Percentiles rank a stretch among this genome's conserved stretches.
Evolutionary conservation across 2,113 vertebrate species (phyloP).

Genomic region (Nerophis lumbriciformis): DNA sequence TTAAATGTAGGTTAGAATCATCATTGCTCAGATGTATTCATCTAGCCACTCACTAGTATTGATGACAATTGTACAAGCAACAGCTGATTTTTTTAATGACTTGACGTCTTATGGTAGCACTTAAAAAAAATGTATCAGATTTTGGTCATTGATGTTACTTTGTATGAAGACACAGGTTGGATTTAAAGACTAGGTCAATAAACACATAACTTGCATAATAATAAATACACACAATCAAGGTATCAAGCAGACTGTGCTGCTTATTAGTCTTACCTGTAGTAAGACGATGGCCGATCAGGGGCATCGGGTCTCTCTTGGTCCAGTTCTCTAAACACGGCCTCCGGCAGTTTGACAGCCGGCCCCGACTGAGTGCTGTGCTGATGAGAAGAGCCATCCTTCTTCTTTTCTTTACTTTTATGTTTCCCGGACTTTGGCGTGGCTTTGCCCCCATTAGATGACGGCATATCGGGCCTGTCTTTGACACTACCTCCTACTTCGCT

Average conservation of each 20-base stretch:
- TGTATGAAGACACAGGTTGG: no score
- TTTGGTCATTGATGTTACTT: no score
- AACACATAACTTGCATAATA: no score
- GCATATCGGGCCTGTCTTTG: constrained; percentile 85
- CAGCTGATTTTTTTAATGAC: no score
- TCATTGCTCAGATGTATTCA: no score
- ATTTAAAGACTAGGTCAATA: no score
- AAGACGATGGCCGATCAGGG: constrained; percentile 85
- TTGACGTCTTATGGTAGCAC: no score
- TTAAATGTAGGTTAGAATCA: no score
- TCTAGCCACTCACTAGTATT: no score
- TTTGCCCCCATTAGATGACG: constrained; percentile 74
- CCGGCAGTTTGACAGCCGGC: constrained; percentile 88
- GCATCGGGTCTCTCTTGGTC: constrained; percentile 92
- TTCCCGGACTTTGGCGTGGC: constrained; percentile 89
- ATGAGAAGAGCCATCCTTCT: constrained; percentile 84
- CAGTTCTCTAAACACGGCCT: constrained; percentile 92
- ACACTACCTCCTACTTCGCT: constrained; percentile 77
- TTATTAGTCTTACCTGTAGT: constrained; percentile 83
- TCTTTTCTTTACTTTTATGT: constrained; percentile 96
- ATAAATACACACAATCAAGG: background rate
- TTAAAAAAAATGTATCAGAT: no score
- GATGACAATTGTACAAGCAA: no score
- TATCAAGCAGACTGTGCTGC: background rate
- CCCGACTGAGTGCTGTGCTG: constrained; percentile 83